Evolutionary conservation across 2,113 vertebrate genomes (phyloP), one percentile per base, ranked within the genome.

Genomic region (Scomber japonicus): DNA sequence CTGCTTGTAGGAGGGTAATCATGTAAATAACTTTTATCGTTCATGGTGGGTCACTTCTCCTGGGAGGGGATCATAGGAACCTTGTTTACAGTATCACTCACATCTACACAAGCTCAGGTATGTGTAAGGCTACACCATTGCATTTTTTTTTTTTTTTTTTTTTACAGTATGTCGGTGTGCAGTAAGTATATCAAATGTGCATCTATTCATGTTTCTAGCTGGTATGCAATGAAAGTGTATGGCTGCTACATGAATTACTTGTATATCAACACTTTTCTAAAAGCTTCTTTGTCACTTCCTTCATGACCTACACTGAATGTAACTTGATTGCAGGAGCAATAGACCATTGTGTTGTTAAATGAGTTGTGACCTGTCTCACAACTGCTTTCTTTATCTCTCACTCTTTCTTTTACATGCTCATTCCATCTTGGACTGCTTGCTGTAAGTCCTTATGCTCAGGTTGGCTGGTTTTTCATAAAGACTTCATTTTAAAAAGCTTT

Each of bases 401-500:
- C 40, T 60, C n/a, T 48, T 14, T n/a, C 44, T 61, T 27, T 64
- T 49, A 11, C 56, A 11, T 11, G 24, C n/a, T 54, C 16, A 13
- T 53, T 74, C 55, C 55, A 67, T 48, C 24, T 76, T 10, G 45
- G 68, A 64, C 63, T 35, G 12, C 76, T 66, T 59, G 71, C 57
- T 80, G 75, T 81, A 78, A 74, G 60, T 72, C 78, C 40, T 51
- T 66, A 80, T 72, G 69, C 79, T 73, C 72, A 80, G 72, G 61
- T 75, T 65, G 56, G 57, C 45, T 24, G 31, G 64, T 72, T 35
- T 59, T 63, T 70, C 17, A 40, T 80, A 40, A 71, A 65, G 60
- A 60, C 65, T 75, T 62, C 3, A 78, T 84, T 85, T 79, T 74
- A 45, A 81, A 80, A 77, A 74, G 27, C 54, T 79, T 79, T 82